Evolutionary conservation across 1,140 invertebrate species (phyloP), one percentile per base, ranked within the genome.

Genomic region (Leucophenga varia): DNA sequence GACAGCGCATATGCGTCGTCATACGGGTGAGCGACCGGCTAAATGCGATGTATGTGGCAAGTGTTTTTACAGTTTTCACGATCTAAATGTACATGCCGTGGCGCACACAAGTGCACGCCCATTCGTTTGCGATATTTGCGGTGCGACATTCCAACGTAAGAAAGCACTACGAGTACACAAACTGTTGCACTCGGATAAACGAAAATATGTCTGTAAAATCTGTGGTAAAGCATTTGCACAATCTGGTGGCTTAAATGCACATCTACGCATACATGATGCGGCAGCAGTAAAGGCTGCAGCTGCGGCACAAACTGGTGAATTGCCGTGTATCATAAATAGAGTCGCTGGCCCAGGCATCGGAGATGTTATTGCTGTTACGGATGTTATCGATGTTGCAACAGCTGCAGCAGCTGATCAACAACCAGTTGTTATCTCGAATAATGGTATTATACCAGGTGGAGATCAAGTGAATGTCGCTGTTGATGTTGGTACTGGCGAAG

Each of bases 11-110:
- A 85, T 85, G 68, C 69, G 85, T 3, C 84, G 82, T 0, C 86
- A 87, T 56, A 84, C 83, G 0, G 83, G 86, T 3, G 87, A 91
- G 63, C 86, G 88, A 57, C 89, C 89, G 0, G 90, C 88, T 63
- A 81, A 80, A 18, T 91, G 89, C 74, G 51, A 68, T 2, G 61
- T 68, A 1, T 73, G 70, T 40, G 61, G 56, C 31, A 73, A 73
- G 44, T 48, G 60, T 12, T 73, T 73, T 49, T 73, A 65, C 17
- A 63, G 60, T 7, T 57, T 57, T 12, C 59, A 73, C 9, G 65
- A 73, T 53, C 57, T 73, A 38, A 73, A 65, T 13, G 67, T 74
- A 57, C 61, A 79, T 61, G 74, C 63, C 53, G 49, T 74, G 3
- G 78, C 77, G 1, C 79, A 80, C 40, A 79, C 77, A 0, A 78